phyloP scores from a whole-genome alignment of 1,140 invertebrate species.

The Nasonia giraulti region DNA sequence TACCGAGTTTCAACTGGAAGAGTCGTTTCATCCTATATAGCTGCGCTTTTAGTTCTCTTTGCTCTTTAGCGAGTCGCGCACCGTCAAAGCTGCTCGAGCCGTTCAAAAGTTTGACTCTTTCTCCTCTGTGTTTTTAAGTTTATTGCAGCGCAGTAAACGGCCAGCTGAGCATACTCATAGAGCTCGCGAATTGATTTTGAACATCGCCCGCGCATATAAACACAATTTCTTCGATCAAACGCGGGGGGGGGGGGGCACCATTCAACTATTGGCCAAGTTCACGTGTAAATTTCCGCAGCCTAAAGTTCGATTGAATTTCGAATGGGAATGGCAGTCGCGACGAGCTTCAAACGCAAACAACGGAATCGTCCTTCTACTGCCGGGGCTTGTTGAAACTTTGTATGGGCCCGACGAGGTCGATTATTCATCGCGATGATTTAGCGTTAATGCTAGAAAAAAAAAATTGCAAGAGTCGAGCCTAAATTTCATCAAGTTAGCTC shows the following conservation, averaged over 20 bases:
- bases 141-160: too few species aligned
- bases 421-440: too few species aligned
- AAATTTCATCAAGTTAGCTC: too few species aligned
- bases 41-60: too few species aligned
- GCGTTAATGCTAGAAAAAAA: too few species aligned
- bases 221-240: neutral
- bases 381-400: neutral
- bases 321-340: neutral
- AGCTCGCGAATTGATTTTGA: neutral
- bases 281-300: slow-evolving; percentile 4
- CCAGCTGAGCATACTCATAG: neutral
- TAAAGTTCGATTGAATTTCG: slow-evolving; percentile 26
- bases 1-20: too few species aligned
- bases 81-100: too few species aligned
- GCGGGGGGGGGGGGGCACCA: neutral
- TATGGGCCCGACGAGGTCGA: neutral
- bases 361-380: neutral
- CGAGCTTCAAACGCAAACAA: slow-evolving; percentile 23
- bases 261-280: slow-evolving; percentile 22
- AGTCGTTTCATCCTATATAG: too few species aligned
- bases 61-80: too few species aligned
- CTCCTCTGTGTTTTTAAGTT: too few species aligned
- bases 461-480: too few species aligned
- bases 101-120: too few species aligned
- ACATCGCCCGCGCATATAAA: neutral